Percentiles rank a stretch among this genome's conserved stretches.
Conservation (phyloP, 2,888 invertebrate species). For the Eucriotettix oculatus region DNA sequence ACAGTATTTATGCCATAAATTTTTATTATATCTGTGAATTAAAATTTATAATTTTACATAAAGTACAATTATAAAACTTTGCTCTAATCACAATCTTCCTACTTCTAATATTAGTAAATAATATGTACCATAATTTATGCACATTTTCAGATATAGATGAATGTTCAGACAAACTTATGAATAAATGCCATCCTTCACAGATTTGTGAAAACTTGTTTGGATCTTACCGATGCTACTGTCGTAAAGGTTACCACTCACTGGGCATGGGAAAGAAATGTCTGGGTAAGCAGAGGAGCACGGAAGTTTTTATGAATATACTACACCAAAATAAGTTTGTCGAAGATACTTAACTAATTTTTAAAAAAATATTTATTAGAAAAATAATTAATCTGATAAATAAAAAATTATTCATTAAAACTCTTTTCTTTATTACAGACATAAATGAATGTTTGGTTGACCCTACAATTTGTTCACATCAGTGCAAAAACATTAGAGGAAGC, state of each 20-base stretch:
- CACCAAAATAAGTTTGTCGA: no score
- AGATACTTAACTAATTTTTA: no score
- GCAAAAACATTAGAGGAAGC: slow-evolving; percentile 42
- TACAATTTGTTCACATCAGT: slow-evolving; percentile 37
- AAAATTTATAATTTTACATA: no score
- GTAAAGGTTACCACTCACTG: slow-evolving; percentile 32
- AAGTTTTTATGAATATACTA: not conserved
- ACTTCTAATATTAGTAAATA: slow-evolving; percentile 14
- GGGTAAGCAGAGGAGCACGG: slow-evolving; percentile 20
- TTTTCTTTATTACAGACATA: slow-evolving; percentile 24
- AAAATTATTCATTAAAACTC: no score
- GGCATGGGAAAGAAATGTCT: slow-evolving; percentile 31
- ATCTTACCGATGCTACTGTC: slow-evolving; percentile 41
- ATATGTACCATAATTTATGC: no score
- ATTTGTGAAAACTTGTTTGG: slow-evolving; percentile 40
- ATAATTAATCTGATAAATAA: no score
- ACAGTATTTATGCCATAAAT: no score
- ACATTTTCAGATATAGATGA: slow-evolving; percentile 40
- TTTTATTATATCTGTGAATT: no score
- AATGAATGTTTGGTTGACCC: slow-evolving; percentile 33
- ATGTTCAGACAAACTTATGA: slow-evolving; percentile 28
- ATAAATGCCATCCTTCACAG: slow-evolving; percentile 35
- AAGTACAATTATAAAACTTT: no score
- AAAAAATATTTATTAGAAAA: no score
- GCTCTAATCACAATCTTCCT: no score